Evolutionary conservation across 37 sponge, comb jelly and placozoan species (phyloP).

Genomic region (Ianthella basta): DNA sequence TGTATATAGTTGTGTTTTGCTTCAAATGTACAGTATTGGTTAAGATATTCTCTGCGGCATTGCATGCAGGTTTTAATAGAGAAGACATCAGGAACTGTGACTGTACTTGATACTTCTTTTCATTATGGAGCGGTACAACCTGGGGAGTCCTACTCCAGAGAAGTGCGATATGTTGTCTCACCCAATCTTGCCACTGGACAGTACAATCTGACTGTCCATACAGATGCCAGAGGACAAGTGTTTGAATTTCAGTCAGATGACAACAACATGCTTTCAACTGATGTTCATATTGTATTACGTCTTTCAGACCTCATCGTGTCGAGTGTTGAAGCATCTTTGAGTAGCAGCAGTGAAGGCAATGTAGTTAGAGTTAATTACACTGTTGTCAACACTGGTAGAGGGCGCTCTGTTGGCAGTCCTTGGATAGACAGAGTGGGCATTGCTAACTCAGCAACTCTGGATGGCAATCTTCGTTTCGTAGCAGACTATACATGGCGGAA

Average conservation of each 20-base stretch:
- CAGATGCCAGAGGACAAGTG: constrained; percentile 29
- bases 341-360: constrained; percentile 19
- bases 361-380: constrained; percentile 12
- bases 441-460: not conserved
- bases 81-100: too few species aligned
- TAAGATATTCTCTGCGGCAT: too few species aligned
- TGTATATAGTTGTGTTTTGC: not conserved
- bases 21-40: too few species aligned
- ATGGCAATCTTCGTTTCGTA: not conserved
- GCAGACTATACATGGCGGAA: not conserved
- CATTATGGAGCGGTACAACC: constrained; percentile 17
- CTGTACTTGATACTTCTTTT: too few species aligned
- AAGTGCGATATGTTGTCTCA: not conserved
- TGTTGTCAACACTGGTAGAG: constrained; percentile 10
- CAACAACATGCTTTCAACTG: constrained; percentile 18
- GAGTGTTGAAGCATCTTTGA: not conserved
- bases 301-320: constrained; percentile 28
- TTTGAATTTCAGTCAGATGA: constrained; percentile 38
- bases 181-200: constrained; percentile 8
- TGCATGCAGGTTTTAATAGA: too few species aligned
- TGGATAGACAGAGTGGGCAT: constrained; percentile 33
- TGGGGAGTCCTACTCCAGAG: constrained; percentile 10
- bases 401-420: constrained; percentile 6
- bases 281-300: not conserved
- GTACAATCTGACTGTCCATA: constrained; percentile 21